Base-by-base conservation (phyloP, 2,797 vertebrate genomes). In the Ctenopoma multispine region DNA sequence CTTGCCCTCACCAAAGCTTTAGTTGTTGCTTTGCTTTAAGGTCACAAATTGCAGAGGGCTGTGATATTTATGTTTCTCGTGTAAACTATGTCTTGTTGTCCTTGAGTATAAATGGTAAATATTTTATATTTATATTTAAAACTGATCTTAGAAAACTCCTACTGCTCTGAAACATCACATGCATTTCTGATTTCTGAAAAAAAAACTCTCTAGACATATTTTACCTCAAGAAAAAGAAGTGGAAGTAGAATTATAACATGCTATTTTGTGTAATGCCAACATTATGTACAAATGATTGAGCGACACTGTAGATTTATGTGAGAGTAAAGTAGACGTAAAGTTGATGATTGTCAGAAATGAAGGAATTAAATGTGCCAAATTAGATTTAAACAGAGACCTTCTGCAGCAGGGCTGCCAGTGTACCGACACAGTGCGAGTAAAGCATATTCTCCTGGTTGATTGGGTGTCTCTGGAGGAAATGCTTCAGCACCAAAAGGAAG, bases 371-470 rank as follows among this genome's bases (percentile, higher is more conserved):
- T n/a, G n/a, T n/a, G n/a, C 59, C n/a, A 44, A 38, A 44, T 15
- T 0, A 1, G 18, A n/a, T 7, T 51, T n/a, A 4, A 53, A 31
- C 11, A 14, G 2, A 54, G 66, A 99, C 97, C 95, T 97, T 99
- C 87, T 97, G 96, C 81, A 99, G 94, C 83, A 99, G 94, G 8
- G 92, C 94, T 82, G 97, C 97, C 64, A 99, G 89, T 0, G 96
- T 96, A 12, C 92, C 91, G 43, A 95, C 94, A 41, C 95, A 95
- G 48, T 98, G 94, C 1, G 95, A 95, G 87, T 98, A 95, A 72
- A 97, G 94, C 60, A 99, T 93, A 76, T 89, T 97, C 86, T 99
- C 98, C 91, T 99, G 97, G 92, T 98, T 99, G 88, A 99, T 95
- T 0, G 87, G 92, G 78, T 99, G 97, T 68, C 97, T 95, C 90